Conservation (phyloP, 2,888 invertebrate genomes). For the Drosophila macrospina region DNA sequence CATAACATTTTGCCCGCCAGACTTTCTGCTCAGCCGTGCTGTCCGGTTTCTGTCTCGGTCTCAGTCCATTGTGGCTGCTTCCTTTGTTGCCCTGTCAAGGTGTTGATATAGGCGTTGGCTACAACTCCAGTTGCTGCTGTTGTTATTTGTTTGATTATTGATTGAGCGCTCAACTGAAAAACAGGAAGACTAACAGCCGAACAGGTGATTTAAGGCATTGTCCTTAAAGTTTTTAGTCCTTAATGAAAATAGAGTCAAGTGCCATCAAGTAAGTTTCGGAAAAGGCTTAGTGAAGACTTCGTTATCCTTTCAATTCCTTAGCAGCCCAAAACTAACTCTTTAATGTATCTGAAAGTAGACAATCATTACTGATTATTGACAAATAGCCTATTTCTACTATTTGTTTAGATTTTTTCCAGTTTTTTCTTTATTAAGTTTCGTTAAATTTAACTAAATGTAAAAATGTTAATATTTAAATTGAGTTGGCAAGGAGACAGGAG, state of each 20-base stretch:
- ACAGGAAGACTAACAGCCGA: slow-evolving; percentile 28
- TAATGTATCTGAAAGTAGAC: too few species aligned
- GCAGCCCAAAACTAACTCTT: too few species aligned
- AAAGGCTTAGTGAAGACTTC: neutral
- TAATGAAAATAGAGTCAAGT: slow-evolving; percentile 6
- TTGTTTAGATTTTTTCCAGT: too few species aligned
- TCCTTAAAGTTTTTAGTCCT: slow-evolving; percentile 6
- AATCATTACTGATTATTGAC: too few species aligned
- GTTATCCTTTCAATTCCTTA: neutral
- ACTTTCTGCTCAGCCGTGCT: slow-evolving; percentile 21
- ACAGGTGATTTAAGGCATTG: slow-evolving; percentile 24
- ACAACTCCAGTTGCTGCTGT: slow-evolving; percentile 8
- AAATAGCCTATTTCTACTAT: too few species aligned
- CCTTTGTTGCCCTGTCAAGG: slow-evolving; percentile 59
- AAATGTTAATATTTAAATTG: too few species aligned
- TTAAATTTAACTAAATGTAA: too few species aligned
- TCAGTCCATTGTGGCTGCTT: slow-evolving; percentile 6
- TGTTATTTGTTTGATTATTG: slow-evolving; percentile 59
- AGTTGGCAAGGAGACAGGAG: neutral
- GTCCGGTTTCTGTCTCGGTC: slow-evolving; percentile 2
- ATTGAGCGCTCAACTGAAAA: slow-evolving; percentile 61
- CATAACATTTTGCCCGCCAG: slow-evolving; percentile 61
- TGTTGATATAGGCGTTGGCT: slow-evolving; percentile 63
- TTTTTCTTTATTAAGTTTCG: too few species aligned
- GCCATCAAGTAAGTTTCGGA: neutral